These are phyloP conservation scores for Chelidonichthys spinosus DNA, from an alignment of 2,797 vertebrate species.

Conservation along the genomic window DNA sequence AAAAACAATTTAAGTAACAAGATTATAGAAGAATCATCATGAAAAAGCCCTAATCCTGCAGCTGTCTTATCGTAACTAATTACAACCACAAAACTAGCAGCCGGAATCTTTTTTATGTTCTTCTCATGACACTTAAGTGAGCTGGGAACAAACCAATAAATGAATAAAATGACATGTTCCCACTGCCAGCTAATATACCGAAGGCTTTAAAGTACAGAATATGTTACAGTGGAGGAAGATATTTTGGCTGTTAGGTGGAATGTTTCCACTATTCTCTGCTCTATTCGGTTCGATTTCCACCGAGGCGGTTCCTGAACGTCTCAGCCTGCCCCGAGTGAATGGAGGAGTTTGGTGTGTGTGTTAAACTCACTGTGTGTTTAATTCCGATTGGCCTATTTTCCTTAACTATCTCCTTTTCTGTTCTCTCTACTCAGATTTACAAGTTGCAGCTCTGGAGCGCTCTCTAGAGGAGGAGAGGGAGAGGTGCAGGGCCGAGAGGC, in stretches of 20 bases:
- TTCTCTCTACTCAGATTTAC: constrained; percentile 72
- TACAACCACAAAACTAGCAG: background rate
- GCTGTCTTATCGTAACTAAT: too few species aligned
- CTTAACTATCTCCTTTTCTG: background rate
- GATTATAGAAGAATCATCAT: background rate
- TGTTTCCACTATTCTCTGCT: background rate
- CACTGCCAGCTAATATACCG: background rate
- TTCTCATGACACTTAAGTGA: background rate
- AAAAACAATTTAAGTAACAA: too few species aligned
- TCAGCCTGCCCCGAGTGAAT: constrained; percentile 22
- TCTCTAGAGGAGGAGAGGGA: constrained; percentile 81
- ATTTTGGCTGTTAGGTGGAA: background rate
- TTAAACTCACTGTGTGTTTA: background rate
- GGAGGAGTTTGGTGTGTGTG: constrained; percentile 20
- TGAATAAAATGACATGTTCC: background rate
- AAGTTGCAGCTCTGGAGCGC: constrained; percentile 76
- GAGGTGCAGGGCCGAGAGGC: constrained; percentile 80
- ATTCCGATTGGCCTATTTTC: background rate
- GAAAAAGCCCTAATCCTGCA: background rate
- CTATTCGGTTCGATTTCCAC: background rate
- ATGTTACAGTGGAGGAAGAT: background rate
- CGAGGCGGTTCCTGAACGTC: background rate
- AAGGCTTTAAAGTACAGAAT: background rate
- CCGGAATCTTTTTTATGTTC: background rate
- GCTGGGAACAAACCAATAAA: background rate